These are phyloP conservation scores for Agrotis clavis DNA, from an alignment of 2,888 invertebrate genomes.

Conservation along the genomic window DNA sequence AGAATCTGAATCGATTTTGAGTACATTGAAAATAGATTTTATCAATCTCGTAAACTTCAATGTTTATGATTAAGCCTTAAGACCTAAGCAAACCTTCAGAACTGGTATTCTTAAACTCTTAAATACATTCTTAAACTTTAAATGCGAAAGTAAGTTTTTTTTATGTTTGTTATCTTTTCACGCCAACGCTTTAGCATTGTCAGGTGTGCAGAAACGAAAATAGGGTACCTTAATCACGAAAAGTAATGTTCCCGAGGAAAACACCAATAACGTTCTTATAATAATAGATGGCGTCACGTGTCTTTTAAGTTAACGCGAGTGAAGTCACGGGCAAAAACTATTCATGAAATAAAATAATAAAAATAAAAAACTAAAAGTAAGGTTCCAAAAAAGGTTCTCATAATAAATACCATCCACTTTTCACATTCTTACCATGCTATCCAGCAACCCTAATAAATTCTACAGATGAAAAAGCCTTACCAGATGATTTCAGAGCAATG, in stretches of 20 bases:
- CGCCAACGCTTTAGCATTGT: no score
- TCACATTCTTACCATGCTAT: conserved; percentile 50
- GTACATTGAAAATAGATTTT: background rate
- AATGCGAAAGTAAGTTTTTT: no score
- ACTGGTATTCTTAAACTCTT: background rate
- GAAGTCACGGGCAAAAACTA: no score
- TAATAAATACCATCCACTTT: conserved; percentile 61
- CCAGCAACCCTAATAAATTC: conserved; percentile 63
- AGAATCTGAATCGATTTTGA: no score
- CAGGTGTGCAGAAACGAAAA: no score
- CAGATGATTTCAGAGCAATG: conserved; percentile 57
- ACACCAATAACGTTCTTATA: no score
- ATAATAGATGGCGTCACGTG: no score
- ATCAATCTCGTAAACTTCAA: background rate
- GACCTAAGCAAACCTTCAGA: conserved; percentile 15
- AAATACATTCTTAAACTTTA: no score
- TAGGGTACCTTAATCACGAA: no score
- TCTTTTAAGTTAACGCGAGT: no score
- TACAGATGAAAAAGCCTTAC: conserved; percentile 59
- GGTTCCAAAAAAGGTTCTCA: conserved; percentile 38
- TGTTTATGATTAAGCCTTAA: background rate
- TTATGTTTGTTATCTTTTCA: no score
- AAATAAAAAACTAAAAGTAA: conserved; percentile 39
- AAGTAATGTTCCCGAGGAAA: no score
- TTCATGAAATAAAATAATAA: background rate